A percentile compares a stretch with the other conserved stretches of the same genome.
These are phyloP conservation scores for Torymus tubicola DNA, from an alignment of 2,888 invertebrate species.

Conservation along the genomic window DNA sequence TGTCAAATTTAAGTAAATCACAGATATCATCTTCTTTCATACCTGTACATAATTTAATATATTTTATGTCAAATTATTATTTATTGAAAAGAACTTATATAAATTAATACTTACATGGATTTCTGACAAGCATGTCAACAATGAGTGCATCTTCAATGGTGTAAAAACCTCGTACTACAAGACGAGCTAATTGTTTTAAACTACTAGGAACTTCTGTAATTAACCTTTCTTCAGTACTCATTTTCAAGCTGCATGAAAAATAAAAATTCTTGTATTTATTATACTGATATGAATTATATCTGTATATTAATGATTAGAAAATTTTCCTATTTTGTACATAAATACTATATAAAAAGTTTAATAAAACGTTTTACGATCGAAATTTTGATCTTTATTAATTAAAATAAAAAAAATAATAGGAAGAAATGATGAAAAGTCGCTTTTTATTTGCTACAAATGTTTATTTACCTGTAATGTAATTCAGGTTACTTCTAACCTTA, in stretches of 20 bases:
- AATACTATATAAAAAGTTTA: too few relatives aligned
- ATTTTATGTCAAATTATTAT: conserved; percentile 6
- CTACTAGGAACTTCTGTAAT: conserved; percentile 96
- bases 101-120: conserved; percentile 85
- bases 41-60: conserved; percentile 74
- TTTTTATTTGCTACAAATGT: too few relatives aligned
- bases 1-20: conserved; percentile 94
- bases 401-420: too few relatives aligned
- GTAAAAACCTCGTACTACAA: conserved; percentile 96
- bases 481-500: too few relatives aligned
- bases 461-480: too few relatives aligned
- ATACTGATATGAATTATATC: too few relatives aligned
- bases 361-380: too few relatives aligned
- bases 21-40: conserved; percentile 95
- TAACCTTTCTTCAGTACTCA: conserved; percentile 85
- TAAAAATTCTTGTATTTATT: neutral
- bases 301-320: too few relatives aligned
- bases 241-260: conserved; percentile 60
- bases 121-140: conserved; percentile 95
- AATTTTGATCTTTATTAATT: too few relatives aligned
- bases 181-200: conserved; percentile 92
- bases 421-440: too few relatives aligned
- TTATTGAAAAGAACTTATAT: neutral
- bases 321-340: too few relatives aligned
- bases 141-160: conserved; percentile 95